Percentiles rank a stretch among this genome's conserved stretches.
Conservation (phyloP, 2,797 vertebrate species). For the Intellagama lesueurii region DNA sequence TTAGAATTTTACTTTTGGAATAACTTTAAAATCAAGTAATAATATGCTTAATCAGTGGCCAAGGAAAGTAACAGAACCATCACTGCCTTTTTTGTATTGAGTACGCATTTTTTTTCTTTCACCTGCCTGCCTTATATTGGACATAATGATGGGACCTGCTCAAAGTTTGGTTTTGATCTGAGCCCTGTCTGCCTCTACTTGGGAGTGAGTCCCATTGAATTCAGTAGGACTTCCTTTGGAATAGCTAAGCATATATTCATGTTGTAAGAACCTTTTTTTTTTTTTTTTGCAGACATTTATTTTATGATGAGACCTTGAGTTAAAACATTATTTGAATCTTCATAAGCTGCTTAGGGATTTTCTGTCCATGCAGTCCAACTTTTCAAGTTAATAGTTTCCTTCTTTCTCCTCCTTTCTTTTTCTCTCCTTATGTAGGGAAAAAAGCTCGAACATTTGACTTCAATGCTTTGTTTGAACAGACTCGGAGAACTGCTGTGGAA, state of each 20-base stretch:
- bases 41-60: neutral
- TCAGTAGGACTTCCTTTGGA: neutral
- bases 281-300: neutral
- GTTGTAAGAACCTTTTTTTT: neutral
- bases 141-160: neutral
- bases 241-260: neutral
- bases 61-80: neutral
- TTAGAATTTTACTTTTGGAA: neutral
- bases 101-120: no score
- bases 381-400: neutral
- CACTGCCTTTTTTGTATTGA: no score
- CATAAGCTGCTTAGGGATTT: neutral
- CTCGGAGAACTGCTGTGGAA: constrained; percentile 94
- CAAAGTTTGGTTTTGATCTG: neutral
- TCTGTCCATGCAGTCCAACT: neutral
- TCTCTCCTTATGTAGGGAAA: constrained; percentile 81
- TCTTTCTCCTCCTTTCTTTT: neutral
- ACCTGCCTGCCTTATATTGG: neutral
- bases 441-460: constrained; percentile 97
- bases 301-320: neutral
- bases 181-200: neutral
- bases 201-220: neutral
- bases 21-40: neutral
- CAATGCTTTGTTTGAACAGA: constrained; percentile 96
- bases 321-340: neutral